Conservation (phyloP, 2,888 invertebrate genomes). For the Lithophane leautieri region DNA sequence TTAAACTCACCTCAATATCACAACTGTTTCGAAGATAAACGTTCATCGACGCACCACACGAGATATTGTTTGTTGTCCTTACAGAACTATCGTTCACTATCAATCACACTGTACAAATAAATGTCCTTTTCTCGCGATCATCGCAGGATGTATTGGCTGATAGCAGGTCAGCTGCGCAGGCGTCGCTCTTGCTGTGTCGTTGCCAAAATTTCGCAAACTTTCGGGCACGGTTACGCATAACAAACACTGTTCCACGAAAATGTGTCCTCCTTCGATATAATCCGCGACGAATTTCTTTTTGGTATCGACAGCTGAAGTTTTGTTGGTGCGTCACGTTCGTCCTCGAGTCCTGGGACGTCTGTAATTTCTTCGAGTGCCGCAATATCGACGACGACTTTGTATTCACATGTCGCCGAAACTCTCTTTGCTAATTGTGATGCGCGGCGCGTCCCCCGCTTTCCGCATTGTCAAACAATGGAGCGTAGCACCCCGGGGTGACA, state of each 20-base stretch:
- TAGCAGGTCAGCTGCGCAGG: constrained; percentile 72
- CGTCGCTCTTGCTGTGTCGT: constrained; percentile 68
- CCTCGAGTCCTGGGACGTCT: constrained; percentile 81
- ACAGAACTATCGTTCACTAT: constrained; percentile 71
- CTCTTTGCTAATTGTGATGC: constrained; percentile 88
- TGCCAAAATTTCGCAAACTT: constrained; percentile 87
- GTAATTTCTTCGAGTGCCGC: constrained; percentile 75
- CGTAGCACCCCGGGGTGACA: constrained; percentile 82
- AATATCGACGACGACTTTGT: constrained; percentile 82
- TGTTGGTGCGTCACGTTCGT: constrained; percentile 77
- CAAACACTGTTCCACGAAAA: constrained; percentile 76
- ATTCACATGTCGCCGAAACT: constrained; percentile 87
- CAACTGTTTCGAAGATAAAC: constrained; percentile 67
- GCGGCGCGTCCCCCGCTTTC: constrained; percentile 84
- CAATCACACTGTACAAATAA: constrained; percentile 76
- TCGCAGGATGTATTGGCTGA: constrained; percentile 78
- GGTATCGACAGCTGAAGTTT: constrained; percentile 70
- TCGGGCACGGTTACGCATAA: constrained; percentile 78
- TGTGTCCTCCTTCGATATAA: constrained; percentile 71
- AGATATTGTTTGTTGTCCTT: constrained; percentile 71
- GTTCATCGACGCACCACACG: constrained; percentile 70
- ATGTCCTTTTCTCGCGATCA: constrained; percentile 78
- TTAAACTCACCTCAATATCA: constrained; percentile 78
- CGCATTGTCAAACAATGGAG: constrained; percentile 86
- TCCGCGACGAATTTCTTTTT: constrained; percentile 74